A percentile compares a stretch with the other conserved stretches of the same genome.
These are phyloP conservation scores for Limenitis camilla DNA, from an alignment of 2,888 invertebrate species.

Conservation along the genomic window DNA sequence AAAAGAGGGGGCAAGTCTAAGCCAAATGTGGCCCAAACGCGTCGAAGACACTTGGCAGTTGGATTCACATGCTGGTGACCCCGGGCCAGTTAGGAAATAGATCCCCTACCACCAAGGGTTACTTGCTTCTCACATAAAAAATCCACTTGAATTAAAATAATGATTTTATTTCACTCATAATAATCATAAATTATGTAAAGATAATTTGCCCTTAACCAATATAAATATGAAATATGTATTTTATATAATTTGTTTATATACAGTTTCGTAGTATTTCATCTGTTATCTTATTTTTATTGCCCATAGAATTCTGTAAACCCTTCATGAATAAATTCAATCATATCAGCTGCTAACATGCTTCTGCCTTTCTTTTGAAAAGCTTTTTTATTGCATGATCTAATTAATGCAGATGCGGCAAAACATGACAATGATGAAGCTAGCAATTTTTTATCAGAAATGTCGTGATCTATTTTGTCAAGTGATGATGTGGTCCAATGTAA, in stretches of 20 bases:
- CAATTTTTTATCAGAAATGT: constrained; percentile 44
- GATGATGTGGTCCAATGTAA: constrained; percentile 82
- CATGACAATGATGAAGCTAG: constrained; percentile 81
- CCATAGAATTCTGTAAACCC: constrained; percentile 77
- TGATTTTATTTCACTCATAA: too few relatives aligned
- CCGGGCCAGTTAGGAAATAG: too few relatives aligned
- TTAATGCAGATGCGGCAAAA: constrained; percentile 87
- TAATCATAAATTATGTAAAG: too few relatives aligned
- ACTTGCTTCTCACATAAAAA: too few relatives aligned
- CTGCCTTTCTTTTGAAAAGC: constrained; percentile 87
- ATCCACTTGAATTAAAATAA: too few relatives aligned
- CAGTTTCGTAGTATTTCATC: not conserved
- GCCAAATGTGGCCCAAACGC: too few relatives aligned
- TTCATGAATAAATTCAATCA: constrained; percentile 86
- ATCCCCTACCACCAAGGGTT: too few relatives aligned
- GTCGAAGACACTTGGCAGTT: too few relatives aligned
- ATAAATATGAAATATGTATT: too few relatives aligned
- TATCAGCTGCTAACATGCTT: constrained; percentile 90
- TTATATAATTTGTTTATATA: not conserved
- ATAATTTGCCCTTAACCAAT: too few relatives aligned
- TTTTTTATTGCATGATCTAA: constrained; percentile 84
- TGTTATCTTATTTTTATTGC: constrained; percentile 29
- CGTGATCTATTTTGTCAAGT: constrained; percentile 35
- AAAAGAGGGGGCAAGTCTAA: too few relatives aligned
- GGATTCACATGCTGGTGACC: too few relatives aligned